Evolutionary conservation across 2,113 vertebrate species (phyloP).

Genomic region (Erythrolamprus reginae): DNA sequence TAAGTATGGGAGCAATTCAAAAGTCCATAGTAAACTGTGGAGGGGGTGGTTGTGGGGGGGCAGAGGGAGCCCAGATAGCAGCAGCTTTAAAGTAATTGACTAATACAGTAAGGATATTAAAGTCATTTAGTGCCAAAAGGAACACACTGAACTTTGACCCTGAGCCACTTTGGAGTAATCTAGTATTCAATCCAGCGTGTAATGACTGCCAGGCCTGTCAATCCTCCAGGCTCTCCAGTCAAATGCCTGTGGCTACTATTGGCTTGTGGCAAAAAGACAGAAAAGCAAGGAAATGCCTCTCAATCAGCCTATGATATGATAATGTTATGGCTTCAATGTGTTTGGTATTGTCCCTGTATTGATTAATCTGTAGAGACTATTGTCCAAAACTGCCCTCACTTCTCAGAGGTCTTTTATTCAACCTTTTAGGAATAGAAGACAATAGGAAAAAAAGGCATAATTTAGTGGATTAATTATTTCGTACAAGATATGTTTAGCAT

Average conservation of each 20-base stretch:
- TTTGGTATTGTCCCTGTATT: conserved; percentile 78
- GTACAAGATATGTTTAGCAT: conserved; percentile 60
- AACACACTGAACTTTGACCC: conserved; percentile 98
- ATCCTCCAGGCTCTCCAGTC: conserved; percentile 90
- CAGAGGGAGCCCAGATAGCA: conserved; percentile 82
- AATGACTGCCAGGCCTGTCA: conserved; percentile 99
- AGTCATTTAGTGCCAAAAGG: conserved; percentile 99
- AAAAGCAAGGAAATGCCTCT: conserved; percentile 79
- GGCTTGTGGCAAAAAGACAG: conserved; percentile 81
- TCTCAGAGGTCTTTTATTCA: conserved; percentile 75
- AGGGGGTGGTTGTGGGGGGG: conserved; percentile 56
- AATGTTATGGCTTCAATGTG: conserved; percentile 80
- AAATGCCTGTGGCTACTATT: conserved; percentile 84
- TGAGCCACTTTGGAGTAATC: conserved; percentile 99
- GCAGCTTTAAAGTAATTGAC: conserved; percentile 98
- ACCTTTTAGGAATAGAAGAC: conserved; percentile 74
- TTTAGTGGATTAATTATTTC: conserved; percentile 74
- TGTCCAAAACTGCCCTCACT: conserved; percentile 78
- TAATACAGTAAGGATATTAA: conserved; percentile 99
- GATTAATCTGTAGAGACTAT: conserved; percentile 81
- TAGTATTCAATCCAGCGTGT: conserved; percentile 99
- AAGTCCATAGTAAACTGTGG: conserved; percentile 80
- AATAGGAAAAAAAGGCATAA: conserved; percentile 70
- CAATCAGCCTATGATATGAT: conserved; percentile 80
- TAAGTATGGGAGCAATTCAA: conserved; percentile 84